A percentile compares a stretch with the other conserved stretches of the same genome.
These are phyloP conservation scores for Macrosiphum euphorbiae DNA, from an alignment of 2,888 invertebrate genomes.

Conservation along the genomic window DNA sequence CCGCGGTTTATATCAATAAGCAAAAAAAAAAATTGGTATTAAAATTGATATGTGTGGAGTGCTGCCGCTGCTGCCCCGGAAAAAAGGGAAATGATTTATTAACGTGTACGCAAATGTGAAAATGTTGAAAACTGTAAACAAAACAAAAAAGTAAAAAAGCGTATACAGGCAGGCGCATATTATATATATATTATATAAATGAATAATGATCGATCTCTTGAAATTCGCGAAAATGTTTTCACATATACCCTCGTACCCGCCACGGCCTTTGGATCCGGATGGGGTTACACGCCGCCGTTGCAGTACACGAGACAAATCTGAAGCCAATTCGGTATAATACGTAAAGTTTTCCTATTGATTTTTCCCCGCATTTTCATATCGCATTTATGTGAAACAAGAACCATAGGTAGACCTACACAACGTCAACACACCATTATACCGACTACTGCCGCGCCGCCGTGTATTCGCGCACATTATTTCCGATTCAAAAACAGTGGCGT, in stretches of 20 bases:
- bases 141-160: constrained; percentile 31
- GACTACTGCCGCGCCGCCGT: too few relatives aligned
- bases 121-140: constrained; percentile 30
- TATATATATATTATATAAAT: background rate
- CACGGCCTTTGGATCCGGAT: background rate
- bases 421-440: background rate
- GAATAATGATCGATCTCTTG: constrained; percentile 48
- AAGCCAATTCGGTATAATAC: constrained; percentile 17
- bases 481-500: background rate
- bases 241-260: background rate
- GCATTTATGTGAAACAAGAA: background rate
- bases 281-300: constrained; percentile 3
- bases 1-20: background rate
- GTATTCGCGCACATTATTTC: background rate
- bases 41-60: background rate
- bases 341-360: constrained; percentile 54
- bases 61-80: too few relatives aligned
- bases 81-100: constrained; percentile 42
- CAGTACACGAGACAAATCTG: constrained; percentile 37
- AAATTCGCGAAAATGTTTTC: constrained; percentile 37
- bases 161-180: background rate
- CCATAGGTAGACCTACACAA: background rate
- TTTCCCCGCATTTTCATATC: constrained; percentile 20
- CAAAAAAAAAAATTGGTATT: background rate
- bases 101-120: background rate